phyloP scores from a whole-genome alignment of 2,113 vertebrate species.

The Chascanopsetta lugubris region DNA sequence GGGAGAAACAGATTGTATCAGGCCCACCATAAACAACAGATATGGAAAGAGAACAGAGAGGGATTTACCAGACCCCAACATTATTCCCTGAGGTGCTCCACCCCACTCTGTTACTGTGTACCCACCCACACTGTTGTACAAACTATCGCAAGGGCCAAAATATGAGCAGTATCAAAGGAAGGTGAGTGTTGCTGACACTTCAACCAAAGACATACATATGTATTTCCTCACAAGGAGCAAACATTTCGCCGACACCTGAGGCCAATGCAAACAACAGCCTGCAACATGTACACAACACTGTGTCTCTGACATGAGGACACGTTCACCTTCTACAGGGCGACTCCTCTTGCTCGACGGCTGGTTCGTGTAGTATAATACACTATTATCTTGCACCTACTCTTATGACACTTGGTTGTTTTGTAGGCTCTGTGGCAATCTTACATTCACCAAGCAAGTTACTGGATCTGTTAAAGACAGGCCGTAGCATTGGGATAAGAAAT shows the following conservation, averaged over 20 bases:
- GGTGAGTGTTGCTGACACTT: slow-evolving; percentile 19
- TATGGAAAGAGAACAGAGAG: background rate
- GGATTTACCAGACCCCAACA: slow-evolving; percentile 34
- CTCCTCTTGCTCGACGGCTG: no score
- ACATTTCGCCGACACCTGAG: slow-evolving; percentile 25
- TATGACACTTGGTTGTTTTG: background rate
- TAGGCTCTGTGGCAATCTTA: background rate
- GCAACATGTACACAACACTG: background rate
- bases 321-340: no score
- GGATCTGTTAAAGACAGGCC: slow-evolving; percentile 5
- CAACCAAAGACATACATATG: slow-evolving; percentile 41
- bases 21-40: slow-evolving; percentile 39
- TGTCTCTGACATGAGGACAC: background rate
- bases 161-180: slow-evolving; percentile 23
- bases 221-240: slow-evolving; percentile 10
- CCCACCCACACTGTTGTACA: background rate
- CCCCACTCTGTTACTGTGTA: slow-evolving; percentile 1
- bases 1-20: slow-evolving; percentile 14
- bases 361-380: background rate
- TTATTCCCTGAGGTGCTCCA: slow-evolving; percentile 38
- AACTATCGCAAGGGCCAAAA: slow-evolving; percentile 16
- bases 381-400: background rate
- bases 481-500: background rate
- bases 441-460: background rate
- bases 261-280: slow-evolving; percentile 23